A percentile compares a stretch with the other conserved stretches of the same genome.
Conservation (phyloP, 2,888 invertebrate species). For the Drosophila tanythrix region DNA sequence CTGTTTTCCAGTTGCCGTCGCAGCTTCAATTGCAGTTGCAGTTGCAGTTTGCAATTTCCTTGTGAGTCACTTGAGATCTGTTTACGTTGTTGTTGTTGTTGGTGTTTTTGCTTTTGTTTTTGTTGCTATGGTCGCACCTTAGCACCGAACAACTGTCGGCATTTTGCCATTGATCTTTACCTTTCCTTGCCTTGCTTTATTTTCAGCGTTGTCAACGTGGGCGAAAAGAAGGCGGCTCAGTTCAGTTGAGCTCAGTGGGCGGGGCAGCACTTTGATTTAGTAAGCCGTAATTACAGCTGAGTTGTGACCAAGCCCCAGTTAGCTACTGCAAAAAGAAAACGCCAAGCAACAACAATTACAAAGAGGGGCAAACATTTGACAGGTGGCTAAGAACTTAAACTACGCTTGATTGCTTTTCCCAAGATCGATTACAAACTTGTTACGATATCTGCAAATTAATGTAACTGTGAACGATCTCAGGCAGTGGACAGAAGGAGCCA, state of each 20-base stretch:
- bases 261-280: conserved; percentile 65
- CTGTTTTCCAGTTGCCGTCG: conserved; percentile 32
- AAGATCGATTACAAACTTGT: not conserved
- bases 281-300: conserved; percentile 70
- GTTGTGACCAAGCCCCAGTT: conserved; percentile 31
- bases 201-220: conserved; percentile 66
- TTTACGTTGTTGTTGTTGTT: conserved; percentile 23
- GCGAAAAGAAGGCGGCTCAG: conserved; percentile 37
- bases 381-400: not conserved
- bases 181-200: conserved; percentile 36
- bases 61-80: conserved; percentile 56
- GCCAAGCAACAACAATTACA: not conserved
- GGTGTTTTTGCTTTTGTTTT: conserved; percentile 20
- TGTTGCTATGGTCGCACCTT: conserved; percentile 62
- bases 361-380: not conserved
- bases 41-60: conserved; percentile 70
- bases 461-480: not conserved
- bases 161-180: conserved; percentile 71
- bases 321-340: conserved; percentile 39
- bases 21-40: conserved; percentile 33
- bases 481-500: not conserved
- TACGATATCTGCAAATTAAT: not conserved
- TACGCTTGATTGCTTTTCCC: not conserved
- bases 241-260: conserved; percentile 22
- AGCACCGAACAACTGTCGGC: conserved; percentile 58